Evolutionary conservation across 2,113 vertebrate genomes (phyloP), one percentile per base, ranked within the genome.

Genomic region (Lophotis ruficrista): DNA sequence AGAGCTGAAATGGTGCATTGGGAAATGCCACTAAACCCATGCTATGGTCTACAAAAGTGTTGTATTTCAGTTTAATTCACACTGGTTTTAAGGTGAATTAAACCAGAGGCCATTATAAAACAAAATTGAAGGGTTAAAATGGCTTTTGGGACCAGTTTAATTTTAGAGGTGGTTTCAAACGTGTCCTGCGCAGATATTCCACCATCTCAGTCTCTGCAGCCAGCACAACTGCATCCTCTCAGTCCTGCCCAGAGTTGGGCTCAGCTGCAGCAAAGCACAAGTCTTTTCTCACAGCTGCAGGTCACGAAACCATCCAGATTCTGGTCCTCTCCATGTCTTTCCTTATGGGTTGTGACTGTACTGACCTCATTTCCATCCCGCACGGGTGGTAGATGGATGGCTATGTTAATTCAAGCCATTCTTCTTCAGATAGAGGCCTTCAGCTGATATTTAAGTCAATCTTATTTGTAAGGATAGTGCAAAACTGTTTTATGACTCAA

Each of bases 161-260:
- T 60, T 89, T 68, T 68, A 71, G 12, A 88, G 27, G 17, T 0
- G 3, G 6, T 76, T 96, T 90, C n/a, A 88, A 75, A 62, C 2
- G 0, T 60, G 16, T 70, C 23, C 81, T 0, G 0, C 51, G 57
- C 8, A 56, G 48, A 28, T 48, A 45, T 51, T 77, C 11, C 3
- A 0, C 17, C 7, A 11, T 17, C 15, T 61, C 47, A 50, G 14
- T 13, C 47, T 56, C 48, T 58, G 10, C 7, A 76, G 17, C 6
- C 61, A 79, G 18, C 13, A 68, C 9, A 53, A 3, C 31, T 37
- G 58, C 58, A 62, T 23, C 17, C 19, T 75, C 45, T 64, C 37
- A 79, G 43, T 41, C 22, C 43, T 68, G 31, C 20, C 65, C 3
- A 4, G 30, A 60, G 22, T 1, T 62, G 14, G 24, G 48, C 4